These are phyloP conservation scores for Cottus gobio DNA, from an alignment of 2,113 vertebrate genomes.

Conservation along the genomic window DNA sequence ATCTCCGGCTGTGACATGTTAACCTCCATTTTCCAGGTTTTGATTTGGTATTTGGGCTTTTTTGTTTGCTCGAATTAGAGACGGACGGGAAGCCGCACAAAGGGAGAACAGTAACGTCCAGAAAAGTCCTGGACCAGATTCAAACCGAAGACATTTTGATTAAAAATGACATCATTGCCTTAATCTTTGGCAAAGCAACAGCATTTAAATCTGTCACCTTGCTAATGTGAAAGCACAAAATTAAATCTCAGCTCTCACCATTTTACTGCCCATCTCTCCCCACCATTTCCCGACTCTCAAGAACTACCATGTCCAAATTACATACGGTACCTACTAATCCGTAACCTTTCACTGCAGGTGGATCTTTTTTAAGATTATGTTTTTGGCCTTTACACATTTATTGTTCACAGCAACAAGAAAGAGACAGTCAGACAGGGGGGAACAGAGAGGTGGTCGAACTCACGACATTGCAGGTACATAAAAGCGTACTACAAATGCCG, in stretches of 20 bases:
- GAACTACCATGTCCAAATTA: slow-evolving; percentile 8
- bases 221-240: slow-evolving; percentile 28
- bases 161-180: background rate
- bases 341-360: slow-evolving; percentile 16
- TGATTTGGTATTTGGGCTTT: background rate
- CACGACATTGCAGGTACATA: background rate
- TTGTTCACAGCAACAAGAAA: slow-evolving; percentile 2
- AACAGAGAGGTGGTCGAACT: background rate
- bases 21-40: slow-evolving; percentile 5
- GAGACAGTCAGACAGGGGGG: background rate
- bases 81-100: too few species aligned
- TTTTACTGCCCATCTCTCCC: background rate
- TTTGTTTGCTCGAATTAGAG: background rate
- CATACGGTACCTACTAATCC: slow-evolving; percentile 17
- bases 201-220: background rate
- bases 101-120: background rate
- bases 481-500: background rate
- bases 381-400: slow-evolving; percentile 12
- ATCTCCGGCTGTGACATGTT: background rate
- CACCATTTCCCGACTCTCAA: slow-evolving; percentile 18
- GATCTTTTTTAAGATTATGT: background rate
- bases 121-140: slow-evolving; percentile 26
- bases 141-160: slow-evolving; percentile 17
- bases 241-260: slow-evolving; percentile 1
- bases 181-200: slow-evolving; percentile 10